phyloP scores from a whole-genome alignment of 2,113 vertebrate genomes.

The Amia ocellicauda region DNA sequence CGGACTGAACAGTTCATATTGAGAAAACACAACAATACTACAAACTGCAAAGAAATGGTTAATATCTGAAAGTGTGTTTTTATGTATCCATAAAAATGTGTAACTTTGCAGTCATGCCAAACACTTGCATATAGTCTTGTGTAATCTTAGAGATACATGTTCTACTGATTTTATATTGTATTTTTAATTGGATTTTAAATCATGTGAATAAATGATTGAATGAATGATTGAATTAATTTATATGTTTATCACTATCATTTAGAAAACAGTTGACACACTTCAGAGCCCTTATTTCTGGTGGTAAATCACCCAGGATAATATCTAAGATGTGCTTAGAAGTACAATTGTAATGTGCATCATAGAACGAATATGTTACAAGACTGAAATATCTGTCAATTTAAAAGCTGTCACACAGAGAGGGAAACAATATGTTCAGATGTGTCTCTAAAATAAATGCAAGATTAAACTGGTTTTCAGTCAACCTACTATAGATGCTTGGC shows the following conservation, averaged over 20 bases:
- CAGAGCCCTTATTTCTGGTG: slow-evolving; percentile 3
- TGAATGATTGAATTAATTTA: not conserved
- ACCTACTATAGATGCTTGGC: too few relatives aligned
- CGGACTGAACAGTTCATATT: too few relatives aligned
- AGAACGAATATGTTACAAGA: not conserved
- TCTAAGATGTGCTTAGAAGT: slow-evolving; percentile 6
- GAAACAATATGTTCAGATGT: not conserved
- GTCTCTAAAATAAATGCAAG: not conserved
- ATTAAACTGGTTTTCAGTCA: too few relatives aligned
- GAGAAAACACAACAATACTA: too few relatives aligned
- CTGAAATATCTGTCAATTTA: not conserved
- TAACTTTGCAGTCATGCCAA: too few relatives aligned
- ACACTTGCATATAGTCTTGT: too few relatives aligned
- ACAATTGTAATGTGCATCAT: not conserved
- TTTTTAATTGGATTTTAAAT: not conserved
- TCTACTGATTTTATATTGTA: too few relatives aligned
- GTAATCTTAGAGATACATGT: too few relatives aligned
- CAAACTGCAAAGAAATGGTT: too few relatives aligned
- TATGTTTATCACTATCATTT: not conserved
- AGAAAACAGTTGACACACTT: not conserved
- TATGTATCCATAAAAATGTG: too few relatives aligned
- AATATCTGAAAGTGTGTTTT: too few relatives aligned
- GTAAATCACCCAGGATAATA: not conserved
- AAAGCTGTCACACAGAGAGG: not conserved
- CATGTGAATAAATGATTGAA: too few relatives aligned